Conservation (phyloP, 2,888 invertebrate genomes). For the Oscheius onirici region DNA sequence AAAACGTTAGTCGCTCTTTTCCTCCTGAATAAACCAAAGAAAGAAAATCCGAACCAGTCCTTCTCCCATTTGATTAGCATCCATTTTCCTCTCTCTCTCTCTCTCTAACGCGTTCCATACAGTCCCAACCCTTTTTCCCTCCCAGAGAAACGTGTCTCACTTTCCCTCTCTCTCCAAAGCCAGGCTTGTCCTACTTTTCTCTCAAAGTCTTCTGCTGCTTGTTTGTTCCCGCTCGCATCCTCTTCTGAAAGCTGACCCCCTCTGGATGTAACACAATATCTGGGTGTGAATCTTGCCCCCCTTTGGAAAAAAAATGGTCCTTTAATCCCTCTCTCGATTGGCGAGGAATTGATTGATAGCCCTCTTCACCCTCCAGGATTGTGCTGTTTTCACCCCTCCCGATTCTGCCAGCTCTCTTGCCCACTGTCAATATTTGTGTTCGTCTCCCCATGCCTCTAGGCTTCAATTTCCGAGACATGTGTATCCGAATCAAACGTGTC, state of each 20-base stretch:
- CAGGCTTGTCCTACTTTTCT: neutral
- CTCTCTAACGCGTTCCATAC: neutral
- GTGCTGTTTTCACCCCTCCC: no score
- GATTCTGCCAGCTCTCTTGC: neutral
- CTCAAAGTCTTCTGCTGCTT: no score
- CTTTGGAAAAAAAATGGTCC: neutral
- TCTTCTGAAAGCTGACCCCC: neutral
- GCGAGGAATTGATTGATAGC: constrained; percentile 19
- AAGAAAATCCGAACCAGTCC: neutral
- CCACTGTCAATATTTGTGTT: constrained; percentile 24
- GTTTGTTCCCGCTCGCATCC: no score
- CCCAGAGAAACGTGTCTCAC: neutral
- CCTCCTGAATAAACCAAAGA: no score
- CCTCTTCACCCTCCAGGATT: no score
- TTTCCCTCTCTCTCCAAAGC: neutral
- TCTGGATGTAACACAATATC: neutral
- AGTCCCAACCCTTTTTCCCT: neutral
- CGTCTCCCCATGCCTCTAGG: neutral
- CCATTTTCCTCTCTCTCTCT: neutral
- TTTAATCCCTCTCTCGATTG: neutral
- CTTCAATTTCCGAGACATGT: constrained; percentile 4
- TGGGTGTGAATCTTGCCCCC: no score
- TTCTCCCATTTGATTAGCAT: neutral
- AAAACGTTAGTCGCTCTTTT: no score
- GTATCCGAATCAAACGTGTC: no score